Evolutionary conservation across 2,888 invertebrate genomes (phyloP), one percentile per base, ranked within the genome.

Genomic region (Diabrotica balteata): DNA sequence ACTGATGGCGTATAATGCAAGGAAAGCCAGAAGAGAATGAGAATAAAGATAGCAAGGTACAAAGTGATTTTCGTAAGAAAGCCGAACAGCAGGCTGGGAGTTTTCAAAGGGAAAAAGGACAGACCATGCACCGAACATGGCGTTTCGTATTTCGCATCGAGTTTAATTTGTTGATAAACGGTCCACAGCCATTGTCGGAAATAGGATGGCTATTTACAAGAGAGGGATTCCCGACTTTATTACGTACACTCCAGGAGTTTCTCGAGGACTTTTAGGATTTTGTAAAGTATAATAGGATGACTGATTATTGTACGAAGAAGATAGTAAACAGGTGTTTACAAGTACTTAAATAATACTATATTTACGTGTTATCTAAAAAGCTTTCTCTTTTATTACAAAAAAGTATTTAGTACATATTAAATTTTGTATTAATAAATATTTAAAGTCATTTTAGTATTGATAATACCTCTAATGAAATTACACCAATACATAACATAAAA

Each of bases 91-190:
- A n/a, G n/a, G 46, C 47, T 54, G 9, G 54, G 10, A 54, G 8
- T 63, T 55, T 42, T 55, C 47, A 54, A 63, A 54, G 49, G 32
- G 43, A 63, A 51, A 63, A 55, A 47, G 55, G 50, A 17, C 57
- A 57, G 44, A 47, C 57, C 55, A 47, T 63, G 50, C 55, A 57
- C 7, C 50, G 44, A 54, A 63, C 43, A 55, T n/a, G 44, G 45
- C 51, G 22, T 60, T 51, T 57, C 50, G 50, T 64, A 52, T 68
- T 58, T 57, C 65, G 53, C 69, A 55, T 69, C 53, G 44, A 62
- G 63, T 70, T 70, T 68, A 68, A 70, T 70, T 68, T 68, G 70
- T 68, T 68, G 70, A 70, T 70, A 70, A 70, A 70, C 70, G 63
- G 60, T 66, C 63, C 45, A 11, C 45, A 57, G 43, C 68, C 55